Conservation (phyloP, 92 coral and sea anemone genomes). For the Pocillopora grandis region DNA sequence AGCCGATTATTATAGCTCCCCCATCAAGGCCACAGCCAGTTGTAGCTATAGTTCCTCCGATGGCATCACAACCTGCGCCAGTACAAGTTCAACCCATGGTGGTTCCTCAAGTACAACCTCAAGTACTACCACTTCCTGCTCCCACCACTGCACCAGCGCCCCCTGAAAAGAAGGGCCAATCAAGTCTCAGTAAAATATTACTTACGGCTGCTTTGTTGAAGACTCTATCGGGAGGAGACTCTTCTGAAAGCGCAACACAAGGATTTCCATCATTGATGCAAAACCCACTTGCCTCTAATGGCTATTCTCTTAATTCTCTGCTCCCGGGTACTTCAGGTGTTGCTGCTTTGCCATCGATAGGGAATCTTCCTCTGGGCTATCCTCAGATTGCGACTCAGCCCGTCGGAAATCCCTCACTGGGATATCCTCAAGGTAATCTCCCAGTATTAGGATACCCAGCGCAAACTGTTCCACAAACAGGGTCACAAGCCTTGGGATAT, state of each 20-base stretch:
- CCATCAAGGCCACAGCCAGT: constrained; percentile 26
- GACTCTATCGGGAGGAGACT: constrained; percentile 11
- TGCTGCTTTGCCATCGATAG: not conserved
- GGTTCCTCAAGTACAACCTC: constrained; percentile 26
- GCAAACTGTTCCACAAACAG: not conserved
- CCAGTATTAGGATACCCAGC: constrained; percentile 14
- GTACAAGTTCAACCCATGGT: constrained; percentile 14
- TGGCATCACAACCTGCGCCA: constrained; percentile 16
- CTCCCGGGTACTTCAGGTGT: not conserved
- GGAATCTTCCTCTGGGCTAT: not conserved
- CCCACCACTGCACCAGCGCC: constrained; percentile 13
- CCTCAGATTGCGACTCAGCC: not conserved
- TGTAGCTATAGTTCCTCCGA: constrained; percentile 20
- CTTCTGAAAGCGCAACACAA: constrained; percentile 17
- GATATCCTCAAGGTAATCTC: constrained; percentile 8
- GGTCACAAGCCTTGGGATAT: not conserved
- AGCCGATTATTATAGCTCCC: constrained; percentile 21
- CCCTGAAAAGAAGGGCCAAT: constrained; percentile 23
- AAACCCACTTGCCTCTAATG: constrained; percentile 5
- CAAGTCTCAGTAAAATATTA: constrained; percentile 19
- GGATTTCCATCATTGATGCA: constrained; percentile 17
- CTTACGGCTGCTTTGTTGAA: constrained; percentile 35
- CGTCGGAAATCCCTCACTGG: constrained; percentile 16
- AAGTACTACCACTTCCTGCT: not conserved
- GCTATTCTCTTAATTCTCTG: constrained; percentile 8